Evolutionary conservation across 1,140 invertebrate species (phyloP).

Genomic region (Drosophila mayri): DNA sequence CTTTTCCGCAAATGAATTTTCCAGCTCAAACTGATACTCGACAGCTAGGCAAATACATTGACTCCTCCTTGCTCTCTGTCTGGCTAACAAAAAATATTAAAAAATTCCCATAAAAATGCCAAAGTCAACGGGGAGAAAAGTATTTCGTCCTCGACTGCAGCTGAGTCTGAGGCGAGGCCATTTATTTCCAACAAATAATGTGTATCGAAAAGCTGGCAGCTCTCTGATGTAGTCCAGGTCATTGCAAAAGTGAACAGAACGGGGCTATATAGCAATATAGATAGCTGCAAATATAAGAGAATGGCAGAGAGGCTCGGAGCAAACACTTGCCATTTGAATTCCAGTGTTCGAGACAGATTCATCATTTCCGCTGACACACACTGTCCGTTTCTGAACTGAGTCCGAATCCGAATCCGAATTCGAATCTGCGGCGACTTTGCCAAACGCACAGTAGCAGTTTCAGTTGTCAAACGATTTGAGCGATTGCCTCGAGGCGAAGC

Average conservation of each 20-base stretch:
- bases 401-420: conserved; percentile 9
- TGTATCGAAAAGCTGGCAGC: conserved; percentile 44
- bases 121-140: conserved; percentile 24
- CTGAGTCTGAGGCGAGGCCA: conserved; percentile 14
- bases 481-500: conserved; percentile 78
- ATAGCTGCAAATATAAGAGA: conserved; percentile 37
- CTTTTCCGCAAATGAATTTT: conserved; percentile 57
- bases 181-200: conserved; percentile 55
- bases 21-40: conserved; percentile 49
- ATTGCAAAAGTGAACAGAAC: conserved; percentile 12
- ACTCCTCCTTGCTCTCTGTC: neutral
- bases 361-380: conserved; percentile 53
- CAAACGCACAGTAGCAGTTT: conserved; percentile 74
- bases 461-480: conserved; percentile 80
- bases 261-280: neutral
- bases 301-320: conserved; percentile 12
- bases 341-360: conserved; percentile 48
- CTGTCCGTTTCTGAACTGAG: conserved; percentile 22
- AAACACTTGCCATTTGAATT: conserved; percentile 64
- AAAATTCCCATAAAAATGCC: conserved; percentile 57
- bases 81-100: conserved; percentile 35
- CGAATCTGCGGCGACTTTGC: conserved; percentile 23
- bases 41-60: conserved; percentile 57
- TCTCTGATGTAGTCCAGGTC: conserved; percentile 29
- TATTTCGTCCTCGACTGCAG: conserved; percentile 25